Evolutionary conservation across 2,888 invertebrate species (phyloP).

Genomic region (Brachyopa scutellaris): DNA sequence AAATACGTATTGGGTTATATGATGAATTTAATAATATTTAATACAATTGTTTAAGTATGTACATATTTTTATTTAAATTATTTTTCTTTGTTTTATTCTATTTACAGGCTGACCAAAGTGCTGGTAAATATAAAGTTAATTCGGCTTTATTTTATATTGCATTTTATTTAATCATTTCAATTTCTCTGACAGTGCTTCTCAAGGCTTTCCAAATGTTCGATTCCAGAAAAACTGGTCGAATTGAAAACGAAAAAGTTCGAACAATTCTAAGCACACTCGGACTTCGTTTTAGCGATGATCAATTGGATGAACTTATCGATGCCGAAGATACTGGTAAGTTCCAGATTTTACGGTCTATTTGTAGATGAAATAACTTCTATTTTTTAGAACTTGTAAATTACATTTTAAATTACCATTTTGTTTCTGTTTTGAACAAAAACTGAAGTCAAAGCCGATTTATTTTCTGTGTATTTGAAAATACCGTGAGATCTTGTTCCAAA

Average conservation of each 20-base stretch:
- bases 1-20: no score
- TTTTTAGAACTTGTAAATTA: no score
- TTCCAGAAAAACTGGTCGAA: conserved; percentile 96
- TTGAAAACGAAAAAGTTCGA: conserved; percentile 94
- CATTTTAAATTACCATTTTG: no score
- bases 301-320: conserved; percentile 62
- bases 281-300: conserved; percentile 57
- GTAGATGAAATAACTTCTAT: no score
- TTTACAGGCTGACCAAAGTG: conserved; percentile 51
- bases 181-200: conserved; percentile 88
- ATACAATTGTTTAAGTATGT: no score
- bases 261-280: conserved; percentile 65
- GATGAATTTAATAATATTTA: no score
- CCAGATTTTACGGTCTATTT: no score
- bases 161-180: background rate
- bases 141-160: background rate
- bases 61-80: background rate
- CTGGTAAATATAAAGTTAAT: conserved; percentile 38
- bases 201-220: conserved; percentile 99
- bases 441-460: no score
- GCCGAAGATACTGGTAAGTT: conserved; percentile 62
- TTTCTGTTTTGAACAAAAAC: no score
- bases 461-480: no score
- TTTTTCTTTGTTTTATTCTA: conserved; percentile 8
- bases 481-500: background rate